Base-by-base conservation (phyloP, 1,140 invertebrate genomes). In the Cydia amplana region DNA sequence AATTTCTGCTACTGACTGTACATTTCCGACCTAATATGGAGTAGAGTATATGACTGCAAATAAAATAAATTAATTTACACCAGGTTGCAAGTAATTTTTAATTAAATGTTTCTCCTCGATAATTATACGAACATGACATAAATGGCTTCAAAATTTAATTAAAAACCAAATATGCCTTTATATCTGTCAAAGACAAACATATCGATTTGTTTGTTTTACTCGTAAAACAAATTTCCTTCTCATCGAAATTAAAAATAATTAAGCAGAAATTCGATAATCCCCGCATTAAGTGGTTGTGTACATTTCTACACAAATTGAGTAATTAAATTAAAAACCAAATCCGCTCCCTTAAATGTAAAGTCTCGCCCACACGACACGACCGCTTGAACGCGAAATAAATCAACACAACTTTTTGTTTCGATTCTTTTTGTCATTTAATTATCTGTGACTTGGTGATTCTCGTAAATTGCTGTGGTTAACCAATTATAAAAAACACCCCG, bases 371-470 rank as follows among this genome's bases (percentile, higher is more conserved):
- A 79, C 77, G 14, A 81, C 80, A 79, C 77, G 14, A 28, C 64
- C 73, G 46, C 65, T 67, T 74, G 7, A 60, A 78, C 78, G 77
- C 77, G 72, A 83, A 80, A 87, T 87, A 87, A 89, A 87, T 86
- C 86, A 89, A 83, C 81, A 72, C 28, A 72, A 76, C 78, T 83
- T 87, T 85, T 87, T 85, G 77, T 85, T 84, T 75, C 67, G 72
- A 85, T 81, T 82, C 82, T 86, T 89, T 89, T 86, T 88, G 83
- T 88, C 86, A 87, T 89, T 88, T 89, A 88, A 89, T 89, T 89
- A 89, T 87, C 85, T 85, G 83, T 86, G 83, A 85, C 85, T 83
- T 78, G 75, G 64, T 77, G 78, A 84, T 86, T 85, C 82, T 76
- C 77, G 82, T 87, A 85, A 87, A 87, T 87, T 87, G 85, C 75